A percentile compares a stretch with the other conserved stretches of the same genome.
These are phyloP conservation scores for Enteromius fasciolatus DNA, from an alignment of 2,797 vertebrate genomes.

Conservation along the genomic window DNA sequence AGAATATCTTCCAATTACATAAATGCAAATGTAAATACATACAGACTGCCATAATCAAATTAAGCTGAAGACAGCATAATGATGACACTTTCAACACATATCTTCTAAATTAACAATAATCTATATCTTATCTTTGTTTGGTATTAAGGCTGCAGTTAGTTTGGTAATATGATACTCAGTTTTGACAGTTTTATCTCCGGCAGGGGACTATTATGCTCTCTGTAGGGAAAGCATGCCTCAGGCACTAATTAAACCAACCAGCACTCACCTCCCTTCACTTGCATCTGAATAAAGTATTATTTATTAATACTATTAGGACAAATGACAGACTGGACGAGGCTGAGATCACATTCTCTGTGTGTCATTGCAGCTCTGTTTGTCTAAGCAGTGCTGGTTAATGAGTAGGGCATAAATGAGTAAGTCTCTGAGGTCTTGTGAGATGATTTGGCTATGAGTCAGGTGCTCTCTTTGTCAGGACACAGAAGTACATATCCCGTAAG, in stretches of 20 bases:
- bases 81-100: too few species aligned
- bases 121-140: neutral
- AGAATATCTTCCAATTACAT: neutral
- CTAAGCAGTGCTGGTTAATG: neutral
- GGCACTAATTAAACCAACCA: conserved; percentile 7
- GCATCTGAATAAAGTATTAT: neutral
- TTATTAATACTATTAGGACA: conserved; percentile 17
- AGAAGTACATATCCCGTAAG: neutral
- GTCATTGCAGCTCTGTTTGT: conserved; percentile 5
- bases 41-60: neutral
- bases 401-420: conserved; percentile 14
- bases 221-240: neutral
- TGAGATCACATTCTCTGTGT: neutral
- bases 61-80: neutral
- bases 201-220: neutral
- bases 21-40: neutral
- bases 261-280: neutral
- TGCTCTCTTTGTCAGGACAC: neutral
- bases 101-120: neutral
- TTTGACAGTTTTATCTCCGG: neutral
- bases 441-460: conserved; percentile 36
- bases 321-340: neutral
- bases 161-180: neutral
- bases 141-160: neutral
- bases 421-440: conserved; percentile 26